Base-by-base conservation (phyloP, 2,797 vertebrate genomes). In the Rhinogobio ventralis region DNA sequence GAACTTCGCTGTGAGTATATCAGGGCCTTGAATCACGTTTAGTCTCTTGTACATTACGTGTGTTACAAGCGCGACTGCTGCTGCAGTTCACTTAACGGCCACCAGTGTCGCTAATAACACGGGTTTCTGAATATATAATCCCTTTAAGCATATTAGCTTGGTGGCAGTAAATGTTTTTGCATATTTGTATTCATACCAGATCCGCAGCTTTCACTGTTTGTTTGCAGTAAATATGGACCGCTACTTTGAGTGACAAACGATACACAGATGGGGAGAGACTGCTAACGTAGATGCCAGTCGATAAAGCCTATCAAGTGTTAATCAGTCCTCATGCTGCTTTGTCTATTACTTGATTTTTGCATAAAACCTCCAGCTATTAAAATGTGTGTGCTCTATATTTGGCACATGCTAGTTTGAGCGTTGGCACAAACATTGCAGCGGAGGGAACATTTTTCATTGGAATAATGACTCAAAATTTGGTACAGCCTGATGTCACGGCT, bases 221-320 rank as follows among this genome's bases (percentile, higher is more conserved):
- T 83, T 68, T 72, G 73, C 46, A 84, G 89, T 66, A 14, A 89
- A 92, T 87, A 83, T 79, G 89, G 87, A 92, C 90, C 90, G 88
- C 90, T 90, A 84, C 92, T 93, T 92, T 89, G 90, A 90, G 89
- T 91, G 91, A 93, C 92, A 93, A 90, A 90, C 88, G 89, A 88
- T 89, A 87, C 85, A 81, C 91, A 91, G 93, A 91, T 89, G 33
- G 71, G 87, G 88, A 86, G 91, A 91, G 91, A 85, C 88, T 85
- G 89, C 90, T 89, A 51, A 78, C 91, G 92, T 93, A 95, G 93
- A 91, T 93, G 93, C 53, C 53, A n/a, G 2, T 20, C 8, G 53
- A 55, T 93, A 94, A 90, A 93, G 83, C 91, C 89, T 87, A 85
- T 90, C 89, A 71, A 69, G 64, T 80, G 51, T 89, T 82, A 85